Base-by-base conservation (phyloP, 2,797 vertebrate genomes). In the Parauchenoglanis ngamensis region DNA sequence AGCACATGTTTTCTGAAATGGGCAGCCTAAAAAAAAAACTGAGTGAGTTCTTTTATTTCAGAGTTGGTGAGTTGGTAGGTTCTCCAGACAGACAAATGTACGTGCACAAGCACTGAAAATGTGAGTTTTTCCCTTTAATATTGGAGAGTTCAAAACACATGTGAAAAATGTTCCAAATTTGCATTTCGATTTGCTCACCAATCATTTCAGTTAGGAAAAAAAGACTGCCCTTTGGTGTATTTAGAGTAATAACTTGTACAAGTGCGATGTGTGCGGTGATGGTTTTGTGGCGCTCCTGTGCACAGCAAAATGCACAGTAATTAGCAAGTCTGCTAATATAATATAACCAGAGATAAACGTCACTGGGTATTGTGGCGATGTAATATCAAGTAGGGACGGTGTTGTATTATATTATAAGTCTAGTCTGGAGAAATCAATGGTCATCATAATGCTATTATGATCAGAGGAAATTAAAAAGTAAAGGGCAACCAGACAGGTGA, bases 401-500 rank as follows among this genome's bases (percentile, higher is more conserved):
- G 70, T 23, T 73, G 15, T 52, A 25, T 77, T 77, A 31, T 77
- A 57, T 59, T 35, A 79, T 35, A 23, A 57, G 54, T 7, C 77
- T 35, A 35, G 28, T 57, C 3, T 79, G 54, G 28, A 35, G 54
- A 57, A 79, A 79, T 59, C 28, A 57, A 23, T 79, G n/a, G 31
- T 23, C 21, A 44, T 61, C 78, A 61, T n/a, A n/a, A 25, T 25
- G 56, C 1, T 80, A 44, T 61, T 80, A 44, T 80, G 31, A 80
- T 25, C 59, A 25, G 31, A 61, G 78, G 35, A 80, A 80, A 80
- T 61, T 4, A 59, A 61, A 61, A 80, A 61, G 10, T 44, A 31
- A 40, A 15, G 78, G 21, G 54, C 77, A 57, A 23, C 49, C 76
- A 79, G 77, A 11, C 54, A 23, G 77, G 77, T 79, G 77, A 57